Percentiles rank a stretch among this genome's conserved stretches.
Conservation (phyloP, 2,888 invertebrate genomes). For the Nemoura dubitans region DNA sequence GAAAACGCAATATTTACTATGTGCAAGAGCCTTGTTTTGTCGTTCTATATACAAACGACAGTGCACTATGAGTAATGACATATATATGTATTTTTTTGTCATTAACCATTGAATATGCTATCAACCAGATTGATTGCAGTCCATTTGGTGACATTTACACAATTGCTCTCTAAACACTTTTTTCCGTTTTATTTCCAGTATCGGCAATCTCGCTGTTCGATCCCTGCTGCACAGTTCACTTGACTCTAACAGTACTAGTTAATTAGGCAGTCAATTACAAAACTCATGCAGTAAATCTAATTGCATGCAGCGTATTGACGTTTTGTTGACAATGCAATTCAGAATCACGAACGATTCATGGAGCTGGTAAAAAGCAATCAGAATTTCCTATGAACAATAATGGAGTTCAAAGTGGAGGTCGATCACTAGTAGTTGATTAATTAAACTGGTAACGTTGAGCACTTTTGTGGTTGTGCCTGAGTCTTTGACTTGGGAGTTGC, state of each 20-base stretch:
- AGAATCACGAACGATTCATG: not conserved
- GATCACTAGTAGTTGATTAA: not conserved
- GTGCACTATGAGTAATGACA: not conserved
- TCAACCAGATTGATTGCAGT: not conserved
- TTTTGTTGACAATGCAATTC: not conserved
- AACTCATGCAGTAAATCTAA: not conserved
- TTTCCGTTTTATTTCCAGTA: not conserved
- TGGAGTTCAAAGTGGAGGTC: not conserved
- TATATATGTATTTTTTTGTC: not conserved
- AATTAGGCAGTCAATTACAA: not conserved
- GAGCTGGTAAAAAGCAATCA: not conserved
- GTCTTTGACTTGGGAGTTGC: no score
- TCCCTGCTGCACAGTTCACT: not conserved
- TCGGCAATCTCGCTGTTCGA: not conserved
- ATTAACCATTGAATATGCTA: not conserved
- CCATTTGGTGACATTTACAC: not conserved
- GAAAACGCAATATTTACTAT: not conserved
- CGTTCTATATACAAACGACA: not conserved
- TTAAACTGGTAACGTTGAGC: not conserved
- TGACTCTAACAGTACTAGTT: not conserved
- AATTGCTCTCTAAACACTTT: not conserved
- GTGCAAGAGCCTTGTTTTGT: no score
- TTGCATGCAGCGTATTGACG: not conserved
- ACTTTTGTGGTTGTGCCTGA: no score
- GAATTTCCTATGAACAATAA: not conserved